These are phyloP conservation scores for Ellobium chinense DNA, from an alignment of 2,888 invertebrate species.

Conservation along the genomic window DNA sequence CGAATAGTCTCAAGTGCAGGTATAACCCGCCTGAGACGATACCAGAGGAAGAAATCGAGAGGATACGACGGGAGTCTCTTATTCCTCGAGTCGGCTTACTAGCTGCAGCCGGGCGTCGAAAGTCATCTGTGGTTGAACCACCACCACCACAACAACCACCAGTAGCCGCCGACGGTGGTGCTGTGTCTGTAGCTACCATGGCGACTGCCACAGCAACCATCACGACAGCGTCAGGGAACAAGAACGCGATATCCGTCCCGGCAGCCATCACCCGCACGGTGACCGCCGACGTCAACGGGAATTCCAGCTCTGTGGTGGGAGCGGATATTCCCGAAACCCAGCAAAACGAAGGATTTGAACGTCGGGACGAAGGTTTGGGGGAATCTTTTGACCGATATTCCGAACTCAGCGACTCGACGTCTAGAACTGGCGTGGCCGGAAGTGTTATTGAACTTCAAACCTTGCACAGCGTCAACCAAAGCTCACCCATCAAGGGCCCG, in stretches of 20 bases:
- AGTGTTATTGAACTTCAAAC: slow-evolving; percentile 26
- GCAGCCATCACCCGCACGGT: background rate
- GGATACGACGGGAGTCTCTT: slow-evolving; percentile 54
- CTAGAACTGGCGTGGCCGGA: slow-evolving; percentile 18
- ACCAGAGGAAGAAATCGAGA: slow-evolving; percentile 62
- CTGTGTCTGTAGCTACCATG: background rate
- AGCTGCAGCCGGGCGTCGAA: slow-evolving; percentile 20
- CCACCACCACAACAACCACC: too few species aligned
- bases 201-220: background rate
- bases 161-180: background rate
- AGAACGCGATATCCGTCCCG: background rate
- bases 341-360: slow-evolving; percentile 16
- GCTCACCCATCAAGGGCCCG: slow-evolving; percentile 3
- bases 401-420: slow-evolving; percentile 54
- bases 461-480: background rate
- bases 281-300: slow-evolving; percentile 20
- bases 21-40: slow-evolving; percentile 64
- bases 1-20: slow-evolving; percentile 48
- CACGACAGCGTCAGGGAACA: background rate
- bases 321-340: background rate
- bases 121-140: slow-evolving; percentile 11
- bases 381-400: slow-evolving; percentile 60
- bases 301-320: slow-evolving; percentile 7
- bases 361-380: slow-evolving; percentile 58
- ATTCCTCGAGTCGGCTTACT: slow-evolving; percentile 38